phyloP scores from a whole-genome alignment of 2,888 invertebrate genomes.

The Agonopterix arenella region DNA sequence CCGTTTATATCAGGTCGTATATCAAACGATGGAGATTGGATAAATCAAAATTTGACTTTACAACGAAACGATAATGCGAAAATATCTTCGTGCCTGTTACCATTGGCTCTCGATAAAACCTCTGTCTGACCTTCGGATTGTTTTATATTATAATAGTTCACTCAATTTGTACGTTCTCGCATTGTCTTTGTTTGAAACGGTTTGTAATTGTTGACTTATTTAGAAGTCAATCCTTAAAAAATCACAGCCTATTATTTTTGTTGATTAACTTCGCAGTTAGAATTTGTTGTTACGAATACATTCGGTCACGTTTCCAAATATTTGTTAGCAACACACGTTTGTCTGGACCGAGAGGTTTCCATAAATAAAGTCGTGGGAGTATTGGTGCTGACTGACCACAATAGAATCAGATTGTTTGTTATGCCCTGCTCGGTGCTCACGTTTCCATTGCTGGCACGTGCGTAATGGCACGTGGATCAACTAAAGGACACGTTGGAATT shows the following conservation, averaged over 20 bases:
- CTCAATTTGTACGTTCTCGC: too few species aligned
- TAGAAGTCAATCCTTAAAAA: too few species aligned
- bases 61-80: slow-evolving; percentile 1
- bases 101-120: slow-evolving; percentile 16
- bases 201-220: too few species aligned
- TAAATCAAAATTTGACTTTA: slow-evolving; percentile 21
- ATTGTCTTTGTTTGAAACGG: too few species aligned
- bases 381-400: slow-evolving; percentile 15
- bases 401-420: slow-evolving; percentile 23
- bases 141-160: not conserved
- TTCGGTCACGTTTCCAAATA: slow-evolving; percentile 1
- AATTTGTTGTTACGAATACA: not conserved
- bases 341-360: slow-evolving; percentile 10
- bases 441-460: slow-evolving; percentile 18
- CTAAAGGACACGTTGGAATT: slow-evolving; percentile 15
- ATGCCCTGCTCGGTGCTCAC: slow-evolving; percentile 22
- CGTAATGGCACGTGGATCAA: slow-evolving; percentile 27
- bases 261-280: too few species aligned
- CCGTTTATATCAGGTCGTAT: not conserved
- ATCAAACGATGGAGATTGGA: slow-evolving; percentile 17
- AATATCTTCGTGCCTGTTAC: slow-evolving; percentile 9
- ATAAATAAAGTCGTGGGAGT: slow-evolving; percentile 24
- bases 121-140: slow-evolving; percentile 19
- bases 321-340: not conserved
- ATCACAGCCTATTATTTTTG: too few species aligned